phyloP scores from a whole-genome alignment of 2,888 invertebrate species.

The Arge pagana region DNA sequence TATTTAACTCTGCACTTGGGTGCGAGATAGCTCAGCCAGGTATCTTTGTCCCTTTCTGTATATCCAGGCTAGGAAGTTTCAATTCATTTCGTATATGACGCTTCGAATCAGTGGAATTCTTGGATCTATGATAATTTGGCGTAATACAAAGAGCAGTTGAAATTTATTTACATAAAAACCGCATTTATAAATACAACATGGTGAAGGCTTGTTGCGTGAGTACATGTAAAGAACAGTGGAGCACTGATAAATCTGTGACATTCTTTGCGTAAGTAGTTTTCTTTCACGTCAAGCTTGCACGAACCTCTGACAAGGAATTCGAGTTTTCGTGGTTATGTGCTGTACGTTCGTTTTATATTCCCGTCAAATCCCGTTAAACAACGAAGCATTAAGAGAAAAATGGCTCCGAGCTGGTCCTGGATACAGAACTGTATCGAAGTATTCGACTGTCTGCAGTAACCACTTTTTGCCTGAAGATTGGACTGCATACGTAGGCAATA shows the following conservation, averaged over 20 bases:
- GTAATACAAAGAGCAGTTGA: no score
- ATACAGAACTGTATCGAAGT: conserved; percentile 18
- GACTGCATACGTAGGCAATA: conserved; percentile 6
- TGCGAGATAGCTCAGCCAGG: no score
- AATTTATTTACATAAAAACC: background rate
- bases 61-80: no score
- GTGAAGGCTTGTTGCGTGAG: conserved; percentile 3
- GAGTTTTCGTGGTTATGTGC: conserved; percentile 6
- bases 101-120: no score
- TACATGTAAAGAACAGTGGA: background rate
- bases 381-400: conserved; percentile 14
- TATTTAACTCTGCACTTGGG: no score
- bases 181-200: no score
- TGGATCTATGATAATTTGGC: no score
- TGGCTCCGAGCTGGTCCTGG: conserved; percentile 17
- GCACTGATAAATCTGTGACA: conserved; percentile 1
- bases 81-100: no score
- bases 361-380: conserved; percentile 4
- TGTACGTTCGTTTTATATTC: background rate
- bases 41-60: no score
- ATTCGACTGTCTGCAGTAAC: conserved; percentile 16
- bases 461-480: conserved; percentile 16
- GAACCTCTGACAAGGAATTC: background rate
- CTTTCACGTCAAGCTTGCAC: background rate
- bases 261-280: conserved; percentile 21